Evolutionary conservation across 2,888 invertebrate genomes (phyloP), one percentile per base, ranked within the genome.

Genomic region (Tromatobia lineatoria): DNA sequence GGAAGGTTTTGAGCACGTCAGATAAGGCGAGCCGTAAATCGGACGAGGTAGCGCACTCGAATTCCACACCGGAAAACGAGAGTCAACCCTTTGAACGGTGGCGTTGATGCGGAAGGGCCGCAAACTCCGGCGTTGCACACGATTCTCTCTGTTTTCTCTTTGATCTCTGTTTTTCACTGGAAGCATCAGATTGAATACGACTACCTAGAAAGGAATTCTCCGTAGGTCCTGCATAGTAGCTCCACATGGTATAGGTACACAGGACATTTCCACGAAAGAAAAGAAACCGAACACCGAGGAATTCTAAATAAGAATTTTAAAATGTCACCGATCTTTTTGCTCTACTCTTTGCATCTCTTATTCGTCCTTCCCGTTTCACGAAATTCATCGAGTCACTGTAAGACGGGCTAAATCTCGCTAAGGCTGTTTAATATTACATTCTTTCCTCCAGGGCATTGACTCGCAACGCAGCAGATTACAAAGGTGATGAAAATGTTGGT

Each of bases 61-160:
- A 74, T 74, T 74, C 47, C 47, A 34, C 34, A 47, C 15, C 59
- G 20, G 45, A 59, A 61, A 74, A 57, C 73, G 57, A 47, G 59
- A 25, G 73, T 73, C 73, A 61, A 74, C 29, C 73, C 73, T 74
- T 74, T 74, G 73, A 74, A 34, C 45, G 18, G 29, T 29, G 73
- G 73, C 47, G 73, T 61, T 47, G 73, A 74, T 61, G n/a, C 59
- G 61, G 25, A 74, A 74, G 73, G 45, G 29, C 73, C 73, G 29
- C 59, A 18, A 74, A 29, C 73, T 59, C 59, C 45, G 47, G 13
- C 18, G 45, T 3, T 1, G 3, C 25, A 25, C 11, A 18, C 45
- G 47, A 29, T 45, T 57, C 25, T 74, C 57, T 45, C 38, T 25
- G n/a, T 25, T 61, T 34, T 13, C 18, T 29, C 54, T 59, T 47